Percentiles rank a stretch among this genome's conserved stretches.
These are phyloP conservation scores for Drosophila algonquin DNA, from an alignment of 2,888 invertebrate species.

Conservation along the genomic window DNA sequence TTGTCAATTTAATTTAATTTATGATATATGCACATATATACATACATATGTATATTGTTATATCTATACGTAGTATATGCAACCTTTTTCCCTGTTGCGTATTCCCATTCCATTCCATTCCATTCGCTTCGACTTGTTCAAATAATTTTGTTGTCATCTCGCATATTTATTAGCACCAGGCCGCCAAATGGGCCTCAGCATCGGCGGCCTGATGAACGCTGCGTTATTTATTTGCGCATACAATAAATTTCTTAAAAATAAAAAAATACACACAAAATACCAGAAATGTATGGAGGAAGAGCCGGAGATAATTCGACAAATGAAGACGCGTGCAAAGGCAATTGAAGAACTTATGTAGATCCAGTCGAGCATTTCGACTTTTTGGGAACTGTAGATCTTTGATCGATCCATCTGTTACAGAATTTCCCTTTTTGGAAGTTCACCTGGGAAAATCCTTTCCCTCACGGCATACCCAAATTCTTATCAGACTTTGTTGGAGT, in stretches of 20 bases:
- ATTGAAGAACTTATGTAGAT: background rate
- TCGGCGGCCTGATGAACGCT: background rate
- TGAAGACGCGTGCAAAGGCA: background rate
- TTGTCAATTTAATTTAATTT: slow-evolving; percentile 48
- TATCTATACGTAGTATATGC: background rate
- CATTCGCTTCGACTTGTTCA: slow-evolving; percentile 28
- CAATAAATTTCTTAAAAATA: background rate
- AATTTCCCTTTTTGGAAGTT: no score
- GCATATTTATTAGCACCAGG: slow-evolving; percentile 66
- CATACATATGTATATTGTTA: background rate
- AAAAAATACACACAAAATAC: background rate
- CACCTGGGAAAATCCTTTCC: no score
- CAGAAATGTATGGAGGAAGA: background rate
- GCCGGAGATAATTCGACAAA: background rate
- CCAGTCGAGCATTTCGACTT: no score
- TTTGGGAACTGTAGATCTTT: no score
- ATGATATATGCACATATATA: slow-evolving; percentile 11
- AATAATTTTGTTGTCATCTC: slow-evolving; percentile 50
- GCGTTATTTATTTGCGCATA: slow-evolving; percentile 1
- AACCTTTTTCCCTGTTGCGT: background rate
- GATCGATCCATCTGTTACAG: no score
- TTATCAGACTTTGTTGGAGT: no score
- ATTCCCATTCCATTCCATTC: background rate
- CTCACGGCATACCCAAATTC: no score
- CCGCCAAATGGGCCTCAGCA: slow-evolving; percentile 41